These are phyloP conservation scores for Dermatophagoides farinae DNA, from an alignment of 1,140 invertebrate genomes.

Conservation along the genomic window DNA sequence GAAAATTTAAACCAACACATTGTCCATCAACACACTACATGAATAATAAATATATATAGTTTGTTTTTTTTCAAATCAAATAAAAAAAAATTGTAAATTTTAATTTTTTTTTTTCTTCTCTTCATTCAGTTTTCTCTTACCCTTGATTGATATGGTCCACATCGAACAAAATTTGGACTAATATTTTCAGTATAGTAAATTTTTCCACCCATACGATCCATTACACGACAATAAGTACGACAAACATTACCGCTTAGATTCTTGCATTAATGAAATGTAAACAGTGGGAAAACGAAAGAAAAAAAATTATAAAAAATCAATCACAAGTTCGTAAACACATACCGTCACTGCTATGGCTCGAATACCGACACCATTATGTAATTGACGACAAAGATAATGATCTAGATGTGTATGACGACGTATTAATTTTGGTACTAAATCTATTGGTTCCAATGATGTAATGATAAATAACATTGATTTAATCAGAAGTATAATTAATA, in stretches of 20 bases:
- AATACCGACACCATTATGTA: not conserved
- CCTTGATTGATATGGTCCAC: not conserved
- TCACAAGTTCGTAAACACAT: not conserved
- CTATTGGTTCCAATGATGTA: not conserved
- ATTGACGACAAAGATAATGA: constrained; percentile 2
- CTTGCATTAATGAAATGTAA: not conserved
- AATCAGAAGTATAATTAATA: too few relatives aligned
- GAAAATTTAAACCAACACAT: constrained; percentile 2
- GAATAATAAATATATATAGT: not conserved
- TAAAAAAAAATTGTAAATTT: constrained; percentile 2
- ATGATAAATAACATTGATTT: too few relatives aligned
- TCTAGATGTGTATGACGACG: constrained; percentile 4
- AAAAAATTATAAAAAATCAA: not conserved
- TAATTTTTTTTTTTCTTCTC: too few relatives aligned
- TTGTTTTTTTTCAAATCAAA: not conserved
- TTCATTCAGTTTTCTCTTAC: too few relatives aligned
- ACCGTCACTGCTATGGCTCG: not conserved
- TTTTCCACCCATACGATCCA: constrained; percentile 4
- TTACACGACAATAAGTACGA: constrained; percentile 9
- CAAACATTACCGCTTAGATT: constrained; percentile 7
- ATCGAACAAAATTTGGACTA: constrained; percentile 2
- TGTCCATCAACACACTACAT: not conserved
- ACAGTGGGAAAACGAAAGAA: not conserved
- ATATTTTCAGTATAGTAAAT: constrained; percentile 4
- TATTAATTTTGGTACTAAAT: constrained; percentile 1